phyloP scores from a whole-genome alignment of 1,140 invertebrate genomes.

The Andrena cerasifolii region DNA sequence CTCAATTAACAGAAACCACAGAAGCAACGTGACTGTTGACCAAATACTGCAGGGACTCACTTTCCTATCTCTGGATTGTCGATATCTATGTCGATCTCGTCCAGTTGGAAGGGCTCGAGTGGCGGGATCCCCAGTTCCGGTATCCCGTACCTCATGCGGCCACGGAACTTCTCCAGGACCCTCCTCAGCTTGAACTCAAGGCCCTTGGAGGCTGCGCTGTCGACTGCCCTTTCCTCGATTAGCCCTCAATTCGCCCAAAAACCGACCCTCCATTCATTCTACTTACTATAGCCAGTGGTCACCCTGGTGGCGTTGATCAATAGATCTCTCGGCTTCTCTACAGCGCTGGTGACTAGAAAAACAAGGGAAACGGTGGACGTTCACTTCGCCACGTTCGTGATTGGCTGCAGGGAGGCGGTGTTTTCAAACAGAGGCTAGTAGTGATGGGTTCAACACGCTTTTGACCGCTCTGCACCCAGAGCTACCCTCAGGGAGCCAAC shows the following conservation, averaged over 20 bases:
- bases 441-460: neutral
- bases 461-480: too few species aligned
- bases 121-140: conserved; percentile 75
- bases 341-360: conserved; percentile 74
- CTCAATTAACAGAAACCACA: too few species aligned
- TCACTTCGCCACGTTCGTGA: neutral
- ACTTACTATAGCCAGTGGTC: conserved; percentile 79
- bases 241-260: conserved; percentile 44
- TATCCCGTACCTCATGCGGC: conserved; percentile 75
- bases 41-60: conserved; percentile 59
- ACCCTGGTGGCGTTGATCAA: conserved; percentile 75
- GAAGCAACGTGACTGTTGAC: neutral
- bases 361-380: conserved; percentile 36
- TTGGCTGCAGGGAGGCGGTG: neutral
- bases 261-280: neutral
- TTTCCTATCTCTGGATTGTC: conserved; percentile 76
- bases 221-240: conserved; percentile 77
- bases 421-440: neutral
- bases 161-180: conserved; percentile 76
- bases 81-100: conserved; percentile 69
- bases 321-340: conserved; percentile 76
- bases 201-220: conserved; percentile 77
- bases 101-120: conserved; percentile 72
- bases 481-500: too few species aligned
- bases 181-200: conserved; percentile 77